phyloP scores from a whole-genome alignment of 2,888 invertebrate genomes.

The Calliopum simillimum region DNA sequence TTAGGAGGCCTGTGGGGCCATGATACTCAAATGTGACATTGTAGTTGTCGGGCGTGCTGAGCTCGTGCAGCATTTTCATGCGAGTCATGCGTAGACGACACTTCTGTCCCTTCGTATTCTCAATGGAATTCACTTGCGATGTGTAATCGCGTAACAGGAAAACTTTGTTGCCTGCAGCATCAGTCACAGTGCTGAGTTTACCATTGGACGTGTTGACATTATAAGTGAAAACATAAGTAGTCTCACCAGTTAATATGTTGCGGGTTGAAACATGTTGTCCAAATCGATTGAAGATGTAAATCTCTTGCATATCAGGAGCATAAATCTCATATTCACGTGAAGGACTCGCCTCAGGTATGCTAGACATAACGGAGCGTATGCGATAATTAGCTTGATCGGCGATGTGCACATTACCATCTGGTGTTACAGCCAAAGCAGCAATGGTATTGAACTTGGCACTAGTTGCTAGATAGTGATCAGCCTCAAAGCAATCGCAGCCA shows the following conservation, averaged over 20 bases:
- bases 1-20: constrained; percentile 87
- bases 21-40: constrained; percentile 95
- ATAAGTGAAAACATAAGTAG: constrained; percentile 93
- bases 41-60: constrained; percentile 92
- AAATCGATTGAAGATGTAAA: constrained; percentile 92
- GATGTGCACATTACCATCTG: constrained; percentile 94
- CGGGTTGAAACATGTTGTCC: constrained; percentile 95
- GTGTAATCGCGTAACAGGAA: constrained; percentile 86
- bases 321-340: constrained; percentile 93
- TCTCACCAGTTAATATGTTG: constrained; percentile 95
- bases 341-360: constrained; percentile 87
- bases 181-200: constrained; percentile 92
- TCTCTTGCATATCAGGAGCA: constrained; percentile 94
- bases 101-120: constrained; percentile 93
- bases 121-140: constrained; percentile 91
- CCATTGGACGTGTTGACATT: constrained; percentile 97
- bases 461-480: constrained; percentile 90
- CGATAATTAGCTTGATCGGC: constrained; percentile 95
- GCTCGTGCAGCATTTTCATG: constrained; percentile 90
- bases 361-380: constrained; percentile 88
- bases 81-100: constrained; percentile 91
- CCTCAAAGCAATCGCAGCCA: constrained; percentile 93
- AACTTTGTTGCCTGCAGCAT: constrained; percentile 91
- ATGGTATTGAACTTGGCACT: constrained; percentile 95
- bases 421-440: constrained; percentile 91